phyloP scores from a whole-genome alignment of 2,113 vertebrate genomes.

The Alethe castanea region DNA sequence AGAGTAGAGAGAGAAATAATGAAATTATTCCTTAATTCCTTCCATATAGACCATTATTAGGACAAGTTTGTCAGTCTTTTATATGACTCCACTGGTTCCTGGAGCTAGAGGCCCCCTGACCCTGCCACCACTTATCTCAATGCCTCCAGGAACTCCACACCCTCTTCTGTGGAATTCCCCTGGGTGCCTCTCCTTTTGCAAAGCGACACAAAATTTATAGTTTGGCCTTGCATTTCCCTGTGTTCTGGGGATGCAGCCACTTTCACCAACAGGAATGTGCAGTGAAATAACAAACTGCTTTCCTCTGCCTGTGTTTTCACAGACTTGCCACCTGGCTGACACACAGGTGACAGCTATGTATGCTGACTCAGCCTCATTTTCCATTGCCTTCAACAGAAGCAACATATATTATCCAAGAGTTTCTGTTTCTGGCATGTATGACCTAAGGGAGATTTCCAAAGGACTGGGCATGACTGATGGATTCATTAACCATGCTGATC shows the following conservation, averaged over 20 bases:
- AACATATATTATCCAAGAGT: conserved; percentile 62
- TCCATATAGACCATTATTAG: neutral
- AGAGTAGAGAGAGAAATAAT: neutral
- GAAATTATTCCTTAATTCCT: neutral
- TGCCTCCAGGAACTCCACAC: neutral
- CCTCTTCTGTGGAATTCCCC: neutral
- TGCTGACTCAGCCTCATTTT: neutral
- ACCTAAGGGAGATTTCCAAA: conserved; percentile 62
- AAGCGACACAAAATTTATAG: neutral
- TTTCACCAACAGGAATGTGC: neutral
- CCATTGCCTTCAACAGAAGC: neutral
- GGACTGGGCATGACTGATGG: conserved; percentile 75
- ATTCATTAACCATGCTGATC: conserved; percentile 69
- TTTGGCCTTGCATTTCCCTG: neutral
- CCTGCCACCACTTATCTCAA: neutral
- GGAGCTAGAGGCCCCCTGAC: neutral
- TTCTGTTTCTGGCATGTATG: conserved; percentile 73
- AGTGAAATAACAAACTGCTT: neutral
- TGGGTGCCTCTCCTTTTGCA: neutral
- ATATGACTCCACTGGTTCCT: neutral
- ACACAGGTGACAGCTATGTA: neutral
- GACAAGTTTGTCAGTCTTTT: neutral
- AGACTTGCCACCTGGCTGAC: neutral
- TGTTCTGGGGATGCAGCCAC: neutral
- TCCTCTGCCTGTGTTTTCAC: neutral